Percentiles rank a stretch among this genome's conserved stretches.
phyloP scores from a whole-genome alignment of 2,797 vertebrate genomes.

The Acanthurus tractus region DNA sequence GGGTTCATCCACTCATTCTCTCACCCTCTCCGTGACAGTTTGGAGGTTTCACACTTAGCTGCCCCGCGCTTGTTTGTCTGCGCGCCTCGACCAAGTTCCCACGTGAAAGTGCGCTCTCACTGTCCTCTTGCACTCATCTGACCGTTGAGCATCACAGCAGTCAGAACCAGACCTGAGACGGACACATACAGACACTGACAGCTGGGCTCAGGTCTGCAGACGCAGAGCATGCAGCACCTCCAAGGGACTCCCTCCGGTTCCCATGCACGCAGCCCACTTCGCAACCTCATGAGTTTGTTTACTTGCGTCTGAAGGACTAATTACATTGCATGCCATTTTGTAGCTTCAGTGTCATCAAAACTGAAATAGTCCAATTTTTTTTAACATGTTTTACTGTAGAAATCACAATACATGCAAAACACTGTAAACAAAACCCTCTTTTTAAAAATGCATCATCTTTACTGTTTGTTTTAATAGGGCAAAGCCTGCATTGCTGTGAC shows the following conservation, averaged over 20 bases:
- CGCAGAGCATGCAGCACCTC: slow-evolving; percentile 38
- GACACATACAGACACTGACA: slow-evolving; percentile 63
- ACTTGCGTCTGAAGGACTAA: slow-evolving; percentile 38
- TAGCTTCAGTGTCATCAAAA: background rate
- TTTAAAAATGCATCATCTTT: background rate
- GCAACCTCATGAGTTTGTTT: slow-evolving; percentile 64
- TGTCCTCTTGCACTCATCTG: slow-evolving; percentile 62
- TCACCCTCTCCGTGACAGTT: slow-evolving; percentile 82
- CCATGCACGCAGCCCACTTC: slow-evolving; percentile 37
- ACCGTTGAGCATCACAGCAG: slow-evolving; percentile 76
- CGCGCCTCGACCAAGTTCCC: slow-evolving; percentile 80
- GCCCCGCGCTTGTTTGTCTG: slow-evolving; percentile 83
- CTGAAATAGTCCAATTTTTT: background rate
- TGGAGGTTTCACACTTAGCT: slow-evolving; percentile 86
- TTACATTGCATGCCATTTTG: slow-evolving; percentile 31
- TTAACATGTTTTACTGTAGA: background rate
- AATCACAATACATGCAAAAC: background rate
- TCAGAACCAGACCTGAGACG: slow-evolving; percentile 68
- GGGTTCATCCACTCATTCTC: slow-evolving; percentile 59
- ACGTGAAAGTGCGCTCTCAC: slow-evolving; percentile 84
- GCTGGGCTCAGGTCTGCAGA: slow-evolving; percentile 64
- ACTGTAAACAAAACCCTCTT: no score
- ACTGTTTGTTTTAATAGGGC: slow-evolving; percentile 9
- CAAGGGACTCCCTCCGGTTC: slow-evolving; percentile 47
- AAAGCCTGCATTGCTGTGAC: background rate